Base-by-base conservation (phyloP, 2,888 invertebrate species). In the Hyposoter dolosus region DNA sequence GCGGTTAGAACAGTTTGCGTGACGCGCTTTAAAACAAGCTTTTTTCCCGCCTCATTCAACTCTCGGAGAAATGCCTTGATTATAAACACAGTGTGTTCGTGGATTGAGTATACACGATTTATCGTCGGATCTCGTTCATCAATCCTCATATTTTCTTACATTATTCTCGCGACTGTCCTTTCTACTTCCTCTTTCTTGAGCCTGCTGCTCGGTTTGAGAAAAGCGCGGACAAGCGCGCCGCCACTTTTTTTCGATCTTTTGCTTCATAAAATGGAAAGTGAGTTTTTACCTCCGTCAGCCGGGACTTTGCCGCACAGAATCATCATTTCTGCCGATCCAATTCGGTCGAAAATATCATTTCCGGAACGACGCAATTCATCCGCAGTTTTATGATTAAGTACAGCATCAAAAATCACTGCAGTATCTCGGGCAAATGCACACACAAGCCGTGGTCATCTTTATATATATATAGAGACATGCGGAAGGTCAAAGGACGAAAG, bases 401-500 rank as follows among this genome's bases (percentile, higher is more conserved):
- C 40, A 40, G 66, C 40, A 5, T 15, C 5, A 15, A 40, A 66
- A 66, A 19, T 66, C 40, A n/a, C n/a, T 10, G 19, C 9, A 66
- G n/a, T 40, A 66, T 66, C 50, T 50, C 28, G 45, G 35, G 17
- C 19, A 76, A 75, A 66, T 69, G 75, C 74, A 63, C 68, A 72
- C 60, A 32, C 84, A 60, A 28, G 71, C 76, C 15, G 40, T 43
- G 15, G 7, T 3, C 28, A 17, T 45, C n/a, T 28, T 1, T 40
- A 68, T n/a, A 50, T n/a, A 65, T 66, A 47, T 63, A 75, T 17
- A 63, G 23, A 43, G 63, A 69, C 82, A 84, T 83, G 88, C 88
- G 87, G 88, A 88, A 89, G 92, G 92, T 92, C 90, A 92, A 92
- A 91, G 91, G 91, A 91, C 91, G 91, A 89, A 90, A 92, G 91